These are phyloP conservation scores for Lycia hirtaria DNA, from an alignment of 2,888 invertebrate species.

Conservation along the genomic window DNA sequence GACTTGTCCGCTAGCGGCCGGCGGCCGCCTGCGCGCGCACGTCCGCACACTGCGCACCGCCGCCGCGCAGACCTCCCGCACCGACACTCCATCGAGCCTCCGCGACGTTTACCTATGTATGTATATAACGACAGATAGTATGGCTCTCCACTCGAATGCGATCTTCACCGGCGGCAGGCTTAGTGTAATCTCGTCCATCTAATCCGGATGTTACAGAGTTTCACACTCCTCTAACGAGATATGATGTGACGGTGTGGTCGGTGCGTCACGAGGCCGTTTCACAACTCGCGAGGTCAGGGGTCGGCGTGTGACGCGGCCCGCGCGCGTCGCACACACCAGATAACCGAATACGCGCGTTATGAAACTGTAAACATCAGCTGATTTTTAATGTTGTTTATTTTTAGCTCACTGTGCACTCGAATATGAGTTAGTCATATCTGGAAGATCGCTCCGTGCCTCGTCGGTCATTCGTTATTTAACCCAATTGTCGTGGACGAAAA, in stretches of 20 bases:
- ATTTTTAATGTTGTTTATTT: conserved; percentile 26
- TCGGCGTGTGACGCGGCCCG: conserved; percentile 46
- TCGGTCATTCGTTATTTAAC: conserved; percentile 39
- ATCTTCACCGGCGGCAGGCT: conserved; percentile 20
- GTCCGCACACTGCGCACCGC: conserved; percentile 46
- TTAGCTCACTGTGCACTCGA: conserved; percentile 27
- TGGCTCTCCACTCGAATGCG: conserved; percentile 30
- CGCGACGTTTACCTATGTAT: conserved; percentile 48
- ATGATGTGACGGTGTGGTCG: conserved; percentile 7
- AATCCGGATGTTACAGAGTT: conserved; percentile 13
- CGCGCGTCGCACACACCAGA: conserved; percentile 41
- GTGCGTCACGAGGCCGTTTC: conserved; percentile 36
- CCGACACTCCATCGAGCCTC: conserved; percentile 59
- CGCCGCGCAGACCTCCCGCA: conserved; percentile 57
- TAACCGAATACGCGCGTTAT: conserved; percentile 43
- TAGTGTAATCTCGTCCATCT: conserved; percentile 29
- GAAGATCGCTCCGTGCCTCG: conserved; percentile 22
- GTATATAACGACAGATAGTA: conserved; percentile 45
- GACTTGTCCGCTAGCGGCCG: conserved; percentile 47
- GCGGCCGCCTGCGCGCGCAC: conserved; percentile 56
- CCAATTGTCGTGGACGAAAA: conserved; percentile 35
- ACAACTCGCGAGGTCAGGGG: conserved; percentile 53
- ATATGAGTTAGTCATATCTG: conserved; percentile 31
- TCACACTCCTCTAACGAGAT: conserved; percentile 22
- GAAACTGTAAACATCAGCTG: conserved; percentile 41